Evolutionary conservation across 2,797 vertebrate species (phyloP).

Genomic region (Argya squamiceps): DNA sequence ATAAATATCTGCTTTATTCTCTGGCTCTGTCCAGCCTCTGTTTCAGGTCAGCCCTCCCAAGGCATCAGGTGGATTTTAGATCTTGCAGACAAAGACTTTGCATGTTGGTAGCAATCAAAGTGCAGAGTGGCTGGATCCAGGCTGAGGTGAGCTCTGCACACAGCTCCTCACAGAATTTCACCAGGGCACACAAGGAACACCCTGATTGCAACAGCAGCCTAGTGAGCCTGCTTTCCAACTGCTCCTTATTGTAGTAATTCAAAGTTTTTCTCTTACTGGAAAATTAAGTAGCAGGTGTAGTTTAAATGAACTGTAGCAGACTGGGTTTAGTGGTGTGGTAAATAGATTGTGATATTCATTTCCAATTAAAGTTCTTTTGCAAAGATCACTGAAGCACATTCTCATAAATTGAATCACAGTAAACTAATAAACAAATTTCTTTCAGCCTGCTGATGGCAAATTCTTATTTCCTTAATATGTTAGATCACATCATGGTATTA

Average conservation of each 20-base stretch:
- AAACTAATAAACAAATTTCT: slow-evolving; percentile 78
- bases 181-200: not conserved
- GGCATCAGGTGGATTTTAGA: not conserved
- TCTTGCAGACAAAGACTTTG: not conserved
- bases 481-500: slow-evolving; percentile 74
- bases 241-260: slow-evolving; percentile 56
- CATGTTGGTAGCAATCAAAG: not conserved
- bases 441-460: slow-evolving; percentile 69
- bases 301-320: slow-evolving; percentile 76
- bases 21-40: no score
- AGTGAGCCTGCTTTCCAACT: not conserved
- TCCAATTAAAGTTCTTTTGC: slow-evolving; percentile 81
- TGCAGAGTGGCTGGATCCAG: not conserved
- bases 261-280: slow-evolving; percentile 56
- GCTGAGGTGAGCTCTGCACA: not conserved
- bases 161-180: not conserved
- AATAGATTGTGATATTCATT: slow-evolving; percentile 80
- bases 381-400: slow-evolving; percentile 79
- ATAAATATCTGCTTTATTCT: no score
- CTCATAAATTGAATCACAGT: slow-evolving; percentile 76
- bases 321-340: slow-evolving; percentile 74
- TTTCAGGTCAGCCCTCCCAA: no score
- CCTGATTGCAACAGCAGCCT: not conserved
- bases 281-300: slow-evolving; percentile 79
- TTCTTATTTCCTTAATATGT: slow-evolving; percentile 80